Conservation (phyloP, 2,888 invertebrate species). For the Criorhina ranunculi region DNA sequence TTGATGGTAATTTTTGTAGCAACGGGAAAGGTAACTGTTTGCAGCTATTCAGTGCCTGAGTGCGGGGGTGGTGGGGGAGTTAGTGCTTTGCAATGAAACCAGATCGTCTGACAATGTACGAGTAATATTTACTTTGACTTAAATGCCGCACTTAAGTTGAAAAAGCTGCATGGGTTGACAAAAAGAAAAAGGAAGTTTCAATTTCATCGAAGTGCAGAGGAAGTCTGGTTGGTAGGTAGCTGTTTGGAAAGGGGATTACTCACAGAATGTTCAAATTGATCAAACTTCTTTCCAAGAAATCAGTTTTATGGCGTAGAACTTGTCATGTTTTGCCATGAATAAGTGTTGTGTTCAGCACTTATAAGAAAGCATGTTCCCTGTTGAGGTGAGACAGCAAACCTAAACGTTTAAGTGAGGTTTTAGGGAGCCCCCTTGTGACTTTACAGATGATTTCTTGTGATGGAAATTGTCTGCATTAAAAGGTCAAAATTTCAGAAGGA, state of each 20-base stretch:
- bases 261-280: no score
- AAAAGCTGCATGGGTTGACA: neutral
- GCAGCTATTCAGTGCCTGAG: neutral
- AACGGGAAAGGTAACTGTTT: neutral
- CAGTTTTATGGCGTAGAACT: no score
- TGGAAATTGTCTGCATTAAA: no score
- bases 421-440: no score
- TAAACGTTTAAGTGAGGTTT: no score
- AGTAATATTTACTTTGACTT: conserved; percentile 11
- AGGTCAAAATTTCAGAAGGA: no score
- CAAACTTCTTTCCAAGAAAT: no score
- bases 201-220: neutral
- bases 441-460: no score
- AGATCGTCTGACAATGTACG: conserved; percentile 9
- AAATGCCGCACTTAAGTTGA: neutral
- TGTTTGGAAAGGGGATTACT: neutral
- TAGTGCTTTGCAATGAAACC: conserved; percentile 15
- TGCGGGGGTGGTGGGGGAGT: neutral
- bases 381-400: no score
- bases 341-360: no score
- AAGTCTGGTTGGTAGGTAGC: neutral
- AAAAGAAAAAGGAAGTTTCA: neutral
- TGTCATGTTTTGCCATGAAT: no score
- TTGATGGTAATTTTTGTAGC: conserved; percentile 9
- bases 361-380: no score